Evolutionary conservation across 2,797 vertebrate species (phyloP).

Genomic region (Amblyopsis hoosieri): DNA sequence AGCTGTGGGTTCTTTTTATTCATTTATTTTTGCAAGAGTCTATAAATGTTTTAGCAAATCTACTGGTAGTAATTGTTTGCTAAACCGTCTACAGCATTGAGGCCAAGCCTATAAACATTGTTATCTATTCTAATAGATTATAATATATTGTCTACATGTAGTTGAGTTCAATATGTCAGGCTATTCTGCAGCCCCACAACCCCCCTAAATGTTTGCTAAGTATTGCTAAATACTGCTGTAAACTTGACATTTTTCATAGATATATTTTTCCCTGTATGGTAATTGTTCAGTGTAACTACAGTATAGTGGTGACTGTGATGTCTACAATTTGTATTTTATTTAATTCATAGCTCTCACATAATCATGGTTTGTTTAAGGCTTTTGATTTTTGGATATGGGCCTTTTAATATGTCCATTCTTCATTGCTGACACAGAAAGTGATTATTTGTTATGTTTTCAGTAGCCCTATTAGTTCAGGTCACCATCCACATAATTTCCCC

Average conservation of each 20-base stretch:
- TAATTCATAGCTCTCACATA: constrained; percentile 45
- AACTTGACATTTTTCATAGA: constrained; percentile 32
- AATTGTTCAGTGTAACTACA: constrained; percentile 37
- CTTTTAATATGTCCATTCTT: constrained; percentile 71
- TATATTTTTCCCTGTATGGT: constrained; percentile 35
- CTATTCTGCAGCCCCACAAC: constrained; percentile 1
- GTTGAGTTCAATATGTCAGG: constrained; percentile 1
- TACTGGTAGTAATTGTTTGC: neutral
- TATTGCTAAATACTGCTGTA: constrained; percentile 18
- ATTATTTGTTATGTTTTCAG: constrained; percentile 75
- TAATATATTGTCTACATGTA: neutral
- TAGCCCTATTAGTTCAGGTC: constrained; percentile 67
- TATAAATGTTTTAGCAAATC: no score
- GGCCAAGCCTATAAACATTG: neutral
- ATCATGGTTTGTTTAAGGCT: constrained; percentile 34
- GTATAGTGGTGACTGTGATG: constrained; percentile 24
- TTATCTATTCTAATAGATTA: neutral
- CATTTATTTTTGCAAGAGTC: no score
- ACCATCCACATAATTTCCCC: constrained; percentile 65
- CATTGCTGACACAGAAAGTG: constrained; percentile 63
- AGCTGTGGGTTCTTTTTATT: no score
- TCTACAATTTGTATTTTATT: constrained; percentile 52
- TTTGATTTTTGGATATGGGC: constrained; percentile 48
- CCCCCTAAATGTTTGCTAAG: constrained; percentile 17
- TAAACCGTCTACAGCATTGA: neutral